phyloP scores from a whole-genome alignment of 2,888 invertebrate genomes.

The Cryptocephalus moraei region DNA sequence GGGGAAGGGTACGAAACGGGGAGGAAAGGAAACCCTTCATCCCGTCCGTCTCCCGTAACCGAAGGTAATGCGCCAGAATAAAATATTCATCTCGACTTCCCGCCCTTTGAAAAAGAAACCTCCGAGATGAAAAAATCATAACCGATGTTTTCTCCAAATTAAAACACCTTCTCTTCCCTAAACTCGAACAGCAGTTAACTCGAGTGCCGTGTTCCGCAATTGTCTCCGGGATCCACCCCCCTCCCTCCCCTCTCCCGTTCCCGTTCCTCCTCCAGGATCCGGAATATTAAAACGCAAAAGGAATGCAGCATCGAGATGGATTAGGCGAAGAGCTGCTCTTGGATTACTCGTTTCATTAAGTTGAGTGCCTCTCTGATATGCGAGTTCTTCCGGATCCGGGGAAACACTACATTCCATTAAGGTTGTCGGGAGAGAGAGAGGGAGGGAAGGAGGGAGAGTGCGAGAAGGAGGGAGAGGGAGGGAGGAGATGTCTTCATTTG shows the following conservation, averaged over 20 bases:
- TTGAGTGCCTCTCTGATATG: constrained; percentile 43
- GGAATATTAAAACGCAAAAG: constrained; percentile 38
- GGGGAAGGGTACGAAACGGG: too few relatives aligned
- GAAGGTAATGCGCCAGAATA: too few relatives aligned
- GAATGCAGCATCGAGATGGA: constrained; percentile 37
- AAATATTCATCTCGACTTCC: too few relatives aligned
- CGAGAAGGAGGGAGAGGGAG: constrained; percentile 9
- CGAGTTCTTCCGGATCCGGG: constrained; percentile 32
- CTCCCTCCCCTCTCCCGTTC: neutral
- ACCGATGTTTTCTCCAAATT: neutral
- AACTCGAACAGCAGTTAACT: constrained; percentile 23
- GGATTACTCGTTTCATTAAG: constrained; percentile 48
- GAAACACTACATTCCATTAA: constrained; percentile 33
- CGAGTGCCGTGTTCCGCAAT: constrained; percentile 35
- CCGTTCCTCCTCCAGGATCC: neutral
- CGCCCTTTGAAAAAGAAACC: too few relatives aligned
- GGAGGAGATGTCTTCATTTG: constrained; percentile 32
- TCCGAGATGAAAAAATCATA: too few relatives aligned
- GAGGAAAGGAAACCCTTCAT: too few relatives aligned
- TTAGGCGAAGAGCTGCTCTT: constrained; percentile 37
- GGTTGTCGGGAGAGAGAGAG: constrained; percentile 10
- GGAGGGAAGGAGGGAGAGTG: neutral
- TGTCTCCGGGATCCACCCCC: constrained; percentile 22
- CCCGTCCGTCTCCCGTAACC: too few relatives aligned
- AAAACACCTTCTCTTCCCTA: constrained; percentile 7